Conservation (phyloP, 2,888 invertebrate species). For the Eustalomyia histrio region DNA sequence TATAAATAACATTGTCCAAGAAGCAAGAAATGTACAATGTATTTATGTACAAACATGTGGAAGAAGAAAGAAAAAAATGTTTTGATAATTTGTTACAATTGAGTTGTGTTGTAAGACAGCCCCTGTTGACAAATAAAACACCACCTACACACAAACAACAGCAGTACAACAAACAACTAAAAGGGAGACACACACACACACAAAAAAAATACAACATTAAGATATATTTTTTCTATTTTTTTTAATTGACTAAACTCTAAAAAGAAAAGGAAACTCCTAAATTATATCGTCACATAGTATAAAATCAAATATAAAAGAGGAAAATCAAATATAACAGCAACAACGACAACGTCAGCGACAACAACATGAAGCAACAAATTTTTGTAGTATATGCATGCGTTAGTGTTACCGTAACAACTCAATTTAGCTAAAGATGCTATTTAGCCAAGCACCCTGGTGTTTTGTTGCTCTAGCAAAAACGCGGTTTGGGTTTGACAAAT, state of each 20-base stretch:
- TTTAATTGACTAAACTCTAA: conserved; percentile 28
- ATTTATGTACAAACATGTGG: no score
- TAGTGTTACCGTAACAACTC: conserved; percentile 65
- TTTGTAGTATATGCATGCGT: conserved; percentile 55
- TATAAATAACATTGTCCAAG: conserved; percentile 5
- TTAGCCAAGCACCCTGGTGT: conserved; percentile 55
- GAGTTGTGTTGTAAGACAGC: conserved; percentile 40
- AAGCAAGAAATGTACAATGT: background rate
- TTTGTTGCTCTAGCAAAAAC: conserved; percentile 66
- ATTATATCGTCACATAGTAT: conserved; percentile 62
- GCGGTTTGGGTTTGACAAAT: conserved; percentile 66
- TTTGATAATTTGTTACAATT: conserved; percentile 65
- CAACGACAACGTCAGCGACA: conserved; percentile 26
- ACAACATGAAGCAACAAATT: background rate
- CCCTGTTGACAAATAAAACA: conserved; percentile 66
- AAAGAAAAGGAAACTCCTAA: conserved; percentile 67
- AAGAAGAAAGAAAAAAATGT: conserved; percentile 21
- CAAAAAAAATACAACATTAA: background rate
- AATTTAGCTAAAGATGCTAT: conserved; percentile 60
- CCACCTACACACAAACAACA: conserved; percentile 53
- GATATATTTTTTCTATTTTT: background rate
- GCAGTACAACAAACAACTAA: background rate
- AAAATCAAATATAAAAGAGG: conserved; percentile 29
- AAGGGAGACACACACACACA: background rate
- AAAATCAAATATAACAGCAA: conserved; percentile 53